Conservation (phyloP, 2,888 invertebrate genomes). For the Cheilosia vernalis region DNA sequence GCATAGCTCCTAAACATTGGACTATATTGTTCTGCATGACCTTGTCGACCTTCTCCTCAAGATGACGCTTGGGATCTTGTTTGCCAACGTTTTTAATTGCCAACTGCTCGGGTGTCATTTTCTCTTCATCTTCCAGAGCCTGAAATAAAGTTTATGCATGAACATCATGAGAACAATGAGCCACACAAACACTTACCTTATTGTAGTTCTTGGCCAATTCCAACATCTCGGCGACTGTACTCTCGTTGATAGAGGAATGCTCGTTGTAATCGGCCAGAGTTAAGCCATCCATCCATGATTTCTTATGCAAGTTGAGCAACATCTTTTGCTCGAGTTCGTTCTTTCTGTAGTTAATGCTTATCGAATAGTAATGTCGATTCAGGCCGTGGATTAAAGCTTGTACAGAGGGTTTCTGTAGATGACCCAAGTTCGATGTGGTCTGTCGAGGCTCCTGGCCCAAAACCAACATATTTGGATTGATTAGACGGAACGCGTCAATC, state of each 20-base stretch:
- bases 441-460: slow-evolving; percentile 99
- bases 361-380: slow-evolving; percentile 99
- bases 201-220: slow-evolving; percentile 99
- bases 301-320: slow-evolving; percentile 98
- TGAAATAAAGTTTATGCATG: slow-evolving; percentile 73
- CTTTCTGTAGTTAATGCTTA: slow-evolving; percentile 99
- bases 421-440: slow-evolving; percentile 99
- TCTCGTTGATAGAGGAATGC: slow-evolving; percentile 96
- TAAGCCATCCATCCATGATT: slow-evolving; percentile 99
- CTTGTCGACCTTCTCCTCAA: slow-evolving; percentile 98
- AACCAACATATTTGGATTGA: slow-evolving; percentile 99
- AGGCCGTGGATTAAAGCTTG: slow-evolving; percentile 99
- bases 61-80: slow-evolving; percentile 99
- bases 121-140: slow-evolving; percentile 99
- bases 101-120: slow-evolving; percentile 99
- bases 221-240: slow-evolving; percentile 97
- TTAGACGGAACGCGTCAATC: slow-evolving; percentile 99
- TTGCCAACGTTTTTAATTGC: slow-evolving; percentile 99
- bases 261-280: slow-evolving; percentile 95
- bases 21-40: slow-evolving; percentile 99
- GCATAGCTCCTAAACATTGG: slow-evolving; percentile 98
- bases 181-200: slow-evolving; percentile 84
- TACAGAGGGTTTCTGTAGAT: slow-evolving; percentile 99
- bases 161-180: neutral
- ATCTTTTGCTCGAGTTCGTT: slow-evolving; percentile 99